Percentiles rank a stretch among this genome's conserved stretches.
Evolutionary conservation across 2,888 invertebrate genomes (phyloP).

Genomic region (Cantharis lateralis): DNA sequence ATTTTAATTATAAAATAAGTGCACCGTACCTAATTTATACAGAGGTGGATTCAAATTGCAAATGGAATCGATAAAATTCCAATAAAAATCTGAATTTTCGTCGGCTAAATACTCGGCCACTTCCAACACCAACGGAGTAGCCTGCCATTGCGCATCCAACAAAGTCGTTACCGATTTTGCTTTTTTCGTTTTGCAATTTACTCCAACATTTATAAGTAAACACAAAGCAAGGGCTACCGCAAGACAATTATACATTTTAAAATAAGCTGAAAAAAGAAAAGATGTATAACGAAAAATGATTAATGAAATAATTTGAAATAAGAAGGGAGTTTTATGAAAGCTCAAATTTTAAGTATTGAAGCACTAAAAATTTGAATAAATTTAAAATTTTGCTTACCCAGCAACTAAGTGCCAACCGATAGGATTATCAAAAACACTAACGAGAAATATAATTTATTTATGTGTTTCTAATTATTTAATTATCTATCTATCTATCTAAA

Average conservation of each 20-base stretch:
- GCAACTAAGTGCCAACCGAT: not conserved
- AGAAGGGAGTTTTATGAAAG: not conserved
- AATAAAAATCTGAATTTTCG: constrained; percentile 80
- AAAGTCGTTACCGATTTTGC: constrained; percentile 84
- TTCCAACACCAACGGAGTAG: constrained; percentile 90
- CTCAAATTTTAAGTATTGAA: not conserved
- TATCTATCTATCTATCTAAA: not conserved
- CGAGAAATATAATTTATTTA: not conserved
- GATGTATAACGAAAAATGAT: not conserved
- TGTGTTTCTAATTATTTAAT: not conserved
- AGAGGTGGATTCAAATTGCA: constrained; percentile 65
- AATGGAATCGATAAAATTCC: constrained; percentile 79
- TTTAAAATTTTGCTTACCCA: not conserved
- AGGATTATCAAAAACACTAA: not conserved
- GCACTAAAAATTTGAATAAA: not conserved
- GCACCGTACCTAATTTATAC: constrained; percentile 63
- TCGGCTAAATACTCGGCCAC: constrained; percentile 84
- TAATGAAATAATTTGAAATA: not conserved
- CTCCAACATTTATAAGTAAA: constrained; percentile 30
- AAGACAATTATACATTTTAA: constrained; percentile 24
- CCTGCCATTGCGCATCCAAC: constrained; percentile 93
- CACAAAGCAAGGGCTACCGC: constrained; percentile 16
- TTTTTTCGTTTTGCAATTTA: constrained; percentile 55
- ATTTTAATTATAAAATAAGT: constrained; percentile 5
- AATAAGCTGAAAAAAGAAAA: constrained; percentile 8